phyloP scores from a whole-genome alignment of 2,113 vertebrate species.

The Proteles cristata region DNA sequence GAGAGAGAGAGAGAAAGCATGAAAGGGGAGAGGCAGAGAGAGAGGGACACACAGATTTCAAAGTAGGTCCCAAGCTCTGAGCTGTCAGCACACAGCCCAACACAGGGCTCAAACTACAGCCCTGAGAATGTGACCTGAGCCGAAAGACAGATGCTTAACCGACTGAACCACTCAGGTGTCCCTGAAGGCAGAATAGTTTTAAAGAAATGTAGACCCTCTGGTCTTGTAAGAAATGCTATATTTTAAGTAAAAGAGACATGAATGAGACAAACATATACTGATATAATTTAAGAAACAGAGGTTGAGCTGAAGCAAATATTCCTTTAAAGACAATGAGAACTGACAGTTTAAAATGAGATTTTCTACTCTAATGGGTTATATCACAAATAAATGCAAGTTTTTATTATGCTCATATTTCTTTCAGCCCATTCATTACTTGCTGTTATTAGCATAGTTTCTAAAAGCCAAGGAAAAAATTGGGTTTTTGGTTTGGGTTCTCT shows the following conservation, averaged over 20 bases:
- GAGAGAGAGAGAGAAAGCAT: too few species aligned
- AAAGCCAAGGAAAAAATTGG: background rate
- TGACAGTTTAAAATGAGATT: conserved; percentile 30
- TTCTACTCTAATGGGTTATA: background rate
- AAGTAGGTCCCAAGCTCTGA: too few species aligned
- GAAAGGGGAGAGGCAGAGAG: too few species aligned
- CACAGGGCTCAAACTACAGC: too few species aligned
- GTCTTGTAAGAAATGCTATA: background rate
- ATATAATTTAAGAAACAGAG: background rate
- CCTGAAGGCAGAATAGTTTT: background rate
- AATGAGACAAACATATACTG: background rate
- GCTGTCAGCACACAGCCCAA: too few species aligned
- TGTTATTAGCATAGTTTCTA: background rate
- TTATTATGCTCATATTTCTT: background rate
- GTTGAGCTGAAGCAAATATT: background rate
- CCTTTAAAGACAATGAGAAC: conserved; percentile 26
- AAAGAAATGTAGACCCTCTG: background rate
- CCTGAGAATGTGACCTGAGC: too few species aligned
- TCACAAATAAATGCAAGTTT: background rate
- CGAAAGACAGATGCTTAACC: too few species aligned
- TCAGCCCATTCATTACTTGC: background rate
- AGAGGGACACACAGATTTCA: too few species aligned
- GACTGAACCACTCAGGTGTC: too few species aligned
- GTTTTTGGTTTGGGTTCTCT: background rate
- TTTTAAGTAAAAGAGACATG: conserved; percentile 6